phyloP scores from a whole-genome alignment of 2,888 invertebrate species.

The Macrostomum cliftonense region DNA sequence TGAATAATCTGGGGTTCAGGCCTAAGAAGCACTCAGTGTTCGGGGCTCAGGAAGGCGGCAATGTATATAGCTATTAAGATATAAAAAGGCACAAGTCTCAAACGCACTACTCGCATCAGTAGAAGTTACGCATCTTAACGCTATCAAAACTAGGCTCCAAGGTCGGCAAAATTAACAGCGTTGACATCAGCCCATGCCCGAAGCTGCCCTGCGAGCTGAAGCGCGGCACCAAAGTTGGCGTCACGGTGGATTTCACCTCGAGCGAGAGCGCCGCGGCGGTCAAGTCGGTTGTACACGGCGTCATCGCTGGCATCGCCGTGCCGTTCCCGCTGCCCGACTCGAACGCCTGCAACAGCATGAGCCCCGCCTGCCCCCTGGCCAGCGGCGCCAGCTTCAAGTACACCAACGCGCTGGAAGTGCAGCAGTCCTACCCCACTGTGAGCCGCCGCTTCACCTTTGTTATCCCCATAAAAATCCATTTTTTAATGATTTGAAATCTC shows the following conservation, averaged over 20 bases:
- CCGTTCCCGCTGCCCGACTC: constrained; percentile 2
- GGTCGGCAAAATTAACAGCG: neutral
- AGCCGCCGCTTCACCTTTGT: neutral
- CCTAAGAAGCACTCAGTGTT: too few species aligned
- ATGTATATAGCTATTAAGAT: too few species aligned
- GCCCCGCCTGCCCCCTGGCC: neutral
- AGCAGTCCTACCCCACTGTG: neutral
- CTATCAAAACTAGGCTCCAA: constrained; percentile 2
- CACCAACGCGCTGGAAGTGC: neutral
- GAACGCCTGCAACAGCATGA: neutral
- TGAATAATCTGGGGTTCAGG: too few species aligned
- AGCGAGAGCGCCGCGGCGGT: neutral
- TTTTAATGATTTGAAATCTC: too few species aligned
- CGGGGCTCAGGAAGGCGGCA: too few species aligned
- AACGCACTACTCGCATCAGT: too few species aligned
- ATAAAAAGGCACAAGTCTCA: too few species aligned
- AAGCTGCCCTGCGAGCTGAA: neutral
- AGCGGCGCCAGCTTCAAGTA: neutral
- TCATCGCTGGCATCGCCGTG: neutral
- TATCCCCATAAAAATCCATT: neutral
- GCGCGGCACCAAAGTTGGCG: neutral
- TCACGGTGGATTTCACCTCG: constrained; percentile 1
- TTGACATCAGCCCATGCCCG: neutral
- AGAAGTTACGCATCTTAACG: too few species aligned
- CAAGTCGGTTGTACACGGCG: neutral